phyloP scores from a whole-genome alignment of 2,113 vertebrate species.

The Lamprotornis superbus region DNA sequence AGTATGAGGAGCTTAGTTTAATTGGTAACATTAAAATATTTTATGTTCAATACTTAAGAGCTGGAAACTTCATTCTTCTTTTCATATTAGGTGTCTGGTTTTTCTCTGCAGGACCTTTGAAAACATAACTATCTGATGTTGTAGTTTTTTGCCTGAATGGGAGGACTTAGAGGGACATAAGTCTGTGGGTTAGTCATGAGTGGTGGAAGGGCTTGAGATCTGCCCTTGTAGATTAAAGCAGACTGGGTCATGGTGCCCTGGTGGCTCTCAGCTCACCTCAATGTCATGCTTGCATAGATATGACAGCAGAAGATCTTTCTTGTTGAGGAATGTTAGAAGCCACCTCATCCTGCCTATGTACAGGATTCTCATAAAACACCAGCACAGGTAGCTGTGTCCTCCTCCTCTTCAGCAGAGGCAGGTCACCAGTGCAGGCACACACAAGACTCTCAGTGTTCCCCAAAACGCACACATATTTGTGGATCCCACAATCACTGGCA shows the following conservation, averaged over 20 bases:
- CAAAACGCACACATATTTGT: neutral
- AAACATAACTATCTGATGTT: neutral
- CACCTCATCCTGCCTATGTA: neutral
- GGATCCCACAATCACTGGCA: neutral
- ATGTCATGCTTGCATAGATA: neutral
- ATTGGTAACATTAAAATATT: neutral
- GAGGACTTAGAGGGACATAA: neutral
- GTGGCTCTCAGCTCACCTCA: neutral
- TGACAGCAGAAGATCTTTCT: neutral
- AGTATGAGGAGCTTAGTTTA: neutral
- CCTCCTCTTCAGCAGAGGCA: neutral
- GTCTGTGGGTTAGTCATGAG: accelerated
- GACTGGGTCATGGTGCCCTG: accelerated
- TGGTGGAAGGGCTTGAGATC: neutral
- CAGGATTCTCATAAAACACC: neutral
- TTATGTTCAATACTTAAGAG: neutral
- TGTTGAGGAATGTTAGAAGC: neutral
- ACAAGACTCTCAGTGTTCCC: neutral
- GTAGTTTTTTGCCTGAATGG: neutral
- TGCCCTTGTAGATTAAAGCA: neutral
- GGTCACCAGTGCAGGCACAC: neutral
- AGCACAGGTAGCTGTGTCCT: accelerated
- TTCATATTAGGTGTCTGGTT: neutral
- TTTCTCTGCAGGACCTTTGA: neutral
- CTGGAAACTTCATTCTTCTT: neutral